Conservation (phyloP, 92 coral and sea anemone genomes). For the Hydrozoanthus gracilis region DNA sequence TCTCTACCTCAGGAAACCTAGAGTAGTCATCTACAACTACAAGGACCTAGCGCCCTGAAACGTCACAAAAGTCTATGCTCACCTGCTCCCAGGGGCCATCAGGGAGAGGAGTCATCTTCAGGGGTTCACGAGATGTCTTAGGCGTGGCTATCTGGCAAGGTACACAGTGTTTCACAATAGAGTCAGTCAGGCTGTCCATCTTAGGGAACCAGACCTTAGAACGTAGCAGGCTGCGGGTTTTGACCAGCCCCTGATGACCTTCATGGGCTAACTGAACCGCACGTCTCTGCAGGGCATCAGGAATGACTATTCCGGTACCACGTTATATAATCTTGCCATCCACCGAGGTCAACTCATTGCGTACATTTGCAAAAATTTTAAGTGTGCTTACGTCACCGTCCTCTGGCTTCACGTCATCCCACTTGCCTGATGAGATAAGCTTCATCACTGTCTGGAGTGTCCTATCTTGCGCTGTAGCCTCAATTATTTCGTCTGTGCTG, state of each 20-base stretch:
- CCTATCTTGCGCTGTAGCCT: constrained; percentile 42
- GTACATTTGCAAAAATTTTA: constrained; percentile 50
- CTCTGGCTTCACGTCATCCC: constrained; percentile 51
- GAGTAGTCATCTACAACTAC: constrained; percentile 48
- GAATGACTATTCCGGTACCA: constrained; percentile 40
- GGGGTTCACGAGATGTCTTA: background rate
- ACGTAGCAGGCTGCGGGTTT: constrained; percentile 38
- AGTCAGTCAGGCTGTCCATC: constrained; percentile 42
- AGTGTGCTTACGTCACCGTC: constrained; percentile 51
- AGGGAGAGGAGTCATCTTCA: constrained; percentile 25
- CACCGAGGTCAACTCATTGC: constrained; percentile 56
- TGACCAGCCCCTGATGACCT: constrained; percentile 59
- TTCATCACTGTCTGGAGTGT: constrained; percentile 57
- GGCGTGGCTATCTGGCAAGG: constrained; percentile 46
- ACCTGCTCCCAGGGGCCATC: constrained; percentile 24
- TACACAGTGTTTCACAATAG: constrained; percentile 33
- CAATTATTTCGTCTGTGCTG: constrained; percentile 44
- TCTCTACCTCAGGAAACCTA: constrained; percentile 44
- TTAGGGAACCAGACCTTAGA: constrained; percentile 51
- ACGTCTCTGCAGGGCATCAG: constrained; percentile 41
- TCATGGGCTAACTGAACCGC: constrained; percentile 55
- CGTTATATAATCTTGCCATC: constrained; percentile 45
- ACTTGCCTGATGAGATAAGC: constrained; percentile 49
- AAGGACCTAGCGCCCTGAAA: constrained; percentile 44
- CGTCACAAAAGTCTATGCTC: constrained; percentile 51